These are phyloP conservation scores for Amphimedon queenslandica DNA, from an alignment of 37 sponge, comb jelly and placozoan species.

Conservation along the genomic window DNA sequence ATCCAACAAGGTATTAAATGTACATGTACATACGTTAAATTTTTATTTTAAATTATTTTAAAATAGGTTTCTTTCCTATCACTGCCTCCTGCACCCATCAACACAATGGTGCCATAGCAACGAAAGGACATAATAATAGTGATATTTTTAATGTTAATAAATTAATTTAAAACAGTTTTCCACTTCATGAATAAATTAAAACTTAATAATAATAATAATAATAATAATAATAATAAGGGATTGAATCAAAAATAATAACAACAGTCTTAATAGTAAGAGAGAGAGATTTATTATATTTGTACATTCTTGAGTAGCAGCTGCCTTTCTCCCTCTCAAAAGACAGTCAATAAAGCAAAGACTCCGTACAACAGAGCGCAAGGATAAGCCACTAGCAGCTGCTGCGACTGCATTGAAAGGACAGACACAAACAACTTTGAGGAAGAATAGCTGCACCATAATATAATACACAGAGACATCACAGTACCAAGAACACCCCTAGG, in stretches of 20 bases:
- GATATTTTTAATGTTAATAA: too few relatives aligned
- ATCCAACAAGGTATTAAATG: conserved; percentile 32
- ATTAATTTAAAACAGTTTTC: too few relatives aligned
- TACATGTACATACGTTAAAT: too few relatives aligned
- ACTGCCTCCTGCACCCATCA: conserved; percentile 33
- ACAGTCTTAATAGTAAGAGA: too few relatives aligned
- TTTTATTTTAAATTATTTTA: neutral
- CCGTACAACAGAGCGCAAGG: conserved; percentile 97
- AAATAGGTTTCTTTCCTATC: conserved; percentile 14
- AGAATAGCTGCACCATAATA: conserved; percentile 91
- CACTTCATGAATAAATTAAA: too few relatives aligned
- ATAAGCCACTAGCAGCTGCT: conserved; percentile 92
- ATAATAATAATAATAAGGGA: too few relatives aligned
- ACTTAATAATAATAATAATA: conserved; percentile 27
- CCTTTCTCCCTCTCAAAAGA: conserved; percentile 88
- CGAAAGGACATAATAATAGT: too few relatives aligned
- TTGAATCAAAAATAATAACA: too few relatives aligned
- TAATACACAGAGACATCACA: conserved; percentile 59
- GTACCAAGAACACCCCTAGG: conserved; percentile 82
- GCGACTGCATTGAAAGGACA: conserved; percentile 86
- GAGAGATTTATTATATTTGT: too few relatives aligned
- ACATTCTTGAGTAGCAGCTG: too few relatives aligned
- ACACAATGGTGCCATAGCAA: conserved; percentile 33
- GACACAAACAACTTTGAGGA: conserved; percentile 94
- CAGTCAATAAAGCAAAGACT: conserved; percentile 93